Evolutionary conservation across 1,140 invertebrate species (phyloP), one percentile per base, ranked within the genome.

Genomic region (Zelostemma sp.): DNA sequence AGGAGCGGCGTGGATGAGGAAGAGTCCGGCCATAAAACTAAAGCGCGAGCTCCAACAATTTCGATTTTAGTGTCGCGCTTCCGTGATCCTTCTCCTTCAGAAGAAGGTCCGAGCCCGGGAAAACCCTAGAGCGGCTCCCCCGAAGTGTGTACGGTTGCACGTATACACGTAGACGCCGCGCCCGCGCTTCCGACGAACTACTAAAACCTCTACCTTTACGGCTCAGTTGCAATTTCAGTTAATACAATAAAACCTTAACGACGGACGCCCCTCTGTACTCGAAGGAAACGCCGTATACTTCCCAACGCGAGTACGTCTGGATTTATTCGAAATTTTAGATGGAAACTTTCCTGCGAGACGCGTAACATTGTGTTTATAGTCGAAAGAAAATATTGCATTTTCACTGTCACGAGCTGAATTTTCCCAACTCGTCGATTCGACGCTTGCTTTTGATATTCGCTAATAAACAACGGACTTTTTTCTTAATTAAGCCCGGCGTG

Each of bases 181-280:
- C 55, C 38, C 46, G 43, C 64, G 68, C 66, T 61, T 53, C 31
- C 50, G 28, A 53, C 51, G 59, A 49, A 63, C 62, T 61, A 74
- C 65, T 74, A 74, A 74, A 74, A 74, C 65, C 66, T 57, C 71
- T 59, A 67, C 65, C 72, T 80, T 79, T 79, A 79, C 69, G 75
- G 68, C 68, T 72, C 67, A 73, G 71, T 76, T 75, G 78, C 79
- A 80, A 80, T 80, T 80, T 80, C 76, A 75, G 73, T 80, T 80
- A 80, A 80, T 80, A 77, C 79, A 73, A 79, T 80, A 80, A 80
- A 80, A 80, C 75, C 75, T 75, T 77, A 62, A 62, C 60, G 70
- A 71, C 49, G 71, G 60, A 72, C 67, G 75, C 43, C 58, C 57
- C 56, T 65, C 56, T 46, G 58, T 70, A 63, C 65, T 68, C 58